Evolutionary conservation across 2,113 vertebrate species (phyloP), one percentile per base, ranked within the genome.

Genomic region (Clarias magur): DNA sequence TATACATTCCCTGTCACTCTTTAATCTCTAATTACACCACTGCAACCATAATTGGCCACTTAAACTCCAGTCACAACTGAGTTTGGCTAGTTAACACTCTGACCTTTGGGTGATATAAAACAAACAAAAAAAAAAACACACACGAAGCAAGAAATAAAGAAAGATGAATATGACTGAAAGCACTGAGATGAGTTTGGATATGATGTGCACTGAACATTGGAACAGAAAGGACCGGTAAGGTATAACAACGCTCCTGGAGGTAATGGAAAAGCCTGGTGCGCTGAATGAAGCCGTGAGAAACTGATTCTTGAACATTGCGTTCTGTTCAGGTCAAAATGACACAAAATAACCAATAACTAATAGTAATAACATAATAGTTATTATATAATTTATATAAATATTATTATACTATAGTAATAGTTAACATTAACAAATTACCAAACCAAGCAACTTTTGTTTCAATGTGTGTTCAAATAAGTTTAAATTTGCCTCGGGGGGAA

Each of bases 1-100:
- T 86, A 82, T 89, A 84, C 70, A 70, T 80, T 57, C 68, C 70
- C 92, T 93, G 92, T 94, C 93, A 94, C 94, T 95, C 93, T 93
- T 95, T 95, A 96, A 95, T 89, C 90, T 92, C 89, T 95, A 95
- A 96, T 95, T 94, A 95, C 93, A 88, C 88, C 82, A 88, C 84
- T 89, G 89, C 89, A 79, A 92, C 89, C 90, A 93, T 95, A 95
- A 95, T 94, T 91, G 92, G 88, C 91, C 91, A 89, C 93, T 95
- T 96, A 95, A 95, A 94, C 62, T 87, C 85, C 92, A 91, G 91
- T 95, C 90, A 94, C 89, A 89, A 90, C 87, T 85, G 16, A 89
- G 91, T 92, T 91, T 88, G 86, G 91, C 91, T 92, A 92, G 93
- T 92, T 91, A 91, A 88, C 86, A 84, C 78, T n/a, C 38, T 84